Percentiles rank a stretch among this genome's conserved stretches.
Conservation (phyloP, 2,888 invertebrate genomes). For the Oxytorus armatus region DNA sequence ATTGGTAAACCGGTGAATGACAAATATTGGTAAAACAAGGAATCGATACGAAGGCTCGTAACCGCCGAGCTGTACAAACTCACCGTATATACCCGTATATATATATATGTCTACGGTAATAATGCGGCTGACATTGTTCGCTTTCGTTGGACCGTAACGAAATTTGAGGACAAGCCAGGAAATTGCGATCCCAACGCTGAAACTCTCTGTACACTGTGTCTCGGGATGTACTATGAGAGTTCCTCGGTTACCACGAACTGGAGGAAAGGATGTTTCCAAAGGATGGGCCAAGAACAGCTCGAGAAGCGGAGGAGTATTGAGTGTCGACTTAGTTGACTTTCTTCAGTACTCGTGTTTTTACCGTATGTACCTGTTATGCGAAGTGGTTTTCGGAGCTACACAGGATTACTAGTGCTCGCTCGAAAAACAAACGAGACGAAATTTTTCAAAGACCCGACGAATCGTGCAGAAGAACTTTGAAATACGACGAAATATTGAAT, state of each 20-base stretch:
- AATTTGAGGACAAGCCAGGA: slow-evolving; percentile 56
- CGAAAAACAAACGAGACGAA: not conserved
- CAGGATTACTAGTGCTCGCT: not conserved
- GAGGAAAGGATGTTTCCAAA: slow-evolving; percentile 49
- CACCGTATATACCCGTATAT: no score
- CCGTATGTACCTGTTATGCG: not conserved
- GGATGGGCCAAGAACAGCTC: slow-evolving; percentile 32
- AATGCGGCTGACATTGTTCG: slow-evolving; percentile 34
- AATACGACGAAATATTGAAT: no score
- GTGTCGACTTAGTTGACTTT: slow-evolving; percentile 22
- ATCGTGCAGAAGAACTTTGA: no score
- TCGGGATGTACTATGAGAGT: slow-evolving; percentile 16
- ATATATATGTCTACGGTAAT: not conserved
- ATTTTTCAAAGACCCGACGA: no score
- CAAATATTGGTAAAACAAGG: no score
- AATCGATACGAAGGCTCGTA: no score
- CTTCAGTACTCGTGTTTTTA: not conserved
- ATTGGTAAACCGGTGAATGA: no score
- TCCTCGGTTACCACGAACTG: slow-evolving; percentile 21
- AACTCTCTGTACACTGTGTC: slow-evolving; percentile 24
- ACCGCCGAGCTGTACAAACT: no score
- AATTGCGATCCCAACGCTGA: slow-evolving; percentile 56
- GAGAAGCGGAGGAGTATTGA: slow-evolving; percentile 7
- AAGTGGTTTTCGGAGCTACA: not conserved
- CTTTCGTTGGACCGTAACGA: slow-evolving; percentile 25